A percentile compares a stretch with the other conserved stretches of the same genome.
phyloP scores from a whole-genome alignment of 2,888 invertebrate species.

The Pinctada fucata region DNA sequence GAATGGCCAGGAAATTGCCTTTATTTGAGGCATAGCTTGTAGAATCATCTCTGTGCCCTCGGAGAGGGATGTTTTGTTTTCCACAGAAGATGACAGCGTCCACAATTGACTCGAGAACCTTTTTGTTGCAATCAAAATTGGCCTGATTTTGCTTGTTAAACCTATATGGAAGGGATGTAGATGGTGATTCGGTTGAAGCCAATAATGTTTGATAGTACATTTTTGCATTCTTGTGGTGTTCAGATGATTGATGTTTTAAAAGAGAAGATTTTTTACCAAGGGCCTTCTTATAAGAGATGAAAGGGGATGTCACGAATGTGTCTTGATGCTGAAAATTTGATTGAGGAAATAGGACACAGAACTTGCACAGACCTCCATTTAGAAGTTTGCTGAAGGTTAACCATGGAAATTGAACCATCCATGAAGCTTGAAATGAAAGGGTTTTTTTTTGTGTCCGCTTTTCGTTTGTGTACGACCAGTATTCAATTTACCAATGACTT shows the following conservation, averaged over 20 bases:
- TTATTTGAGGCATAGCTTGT: conserved; percentile 9
- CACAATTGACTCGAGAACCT: background rate
- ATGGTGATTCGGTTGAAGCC: background rate
- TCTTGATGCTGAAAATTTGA: conserved; percentile 7
- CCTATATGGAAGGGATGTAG: conserved; percentile 6
- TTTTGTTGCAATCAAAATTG: background rate
- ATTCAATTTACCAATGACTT: background rate
- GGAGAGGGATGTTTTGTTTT: conserved; percentile 11
- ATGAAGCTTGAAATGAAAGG: conserved; percentile 8
- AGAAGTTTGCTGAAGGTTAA: conserved; percentile 12
- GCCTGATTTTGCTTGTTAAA: conserved; percentile 6
- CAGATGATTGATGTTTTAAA: background rate
- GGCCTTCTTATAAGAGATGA: background rate
- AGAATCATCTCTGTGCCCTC: conserved; percentile 7
- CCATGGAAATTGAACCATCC: conserved; percentile 4
- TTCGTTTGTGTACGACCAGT: background rate
- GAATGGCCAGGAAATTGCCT: conserved; percentile 5
- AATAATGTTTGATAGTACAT: background rate
- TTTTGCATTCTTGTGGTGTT: background rate
- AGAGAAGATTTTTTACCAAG: background rate
- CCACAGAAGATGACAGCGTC: conserved; percentile 10
- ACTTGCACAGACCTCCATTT: conserved; percentile 2
- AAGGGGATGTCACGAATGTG: conserved; percentile 14
- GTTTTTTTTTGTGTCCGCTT: background rate
- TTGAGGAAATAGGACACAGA: conserved; percentile 6